Base-by-base conservation (phyloP, 1,140 invertebrate species). In the Tetraneura akinire region DNA sequence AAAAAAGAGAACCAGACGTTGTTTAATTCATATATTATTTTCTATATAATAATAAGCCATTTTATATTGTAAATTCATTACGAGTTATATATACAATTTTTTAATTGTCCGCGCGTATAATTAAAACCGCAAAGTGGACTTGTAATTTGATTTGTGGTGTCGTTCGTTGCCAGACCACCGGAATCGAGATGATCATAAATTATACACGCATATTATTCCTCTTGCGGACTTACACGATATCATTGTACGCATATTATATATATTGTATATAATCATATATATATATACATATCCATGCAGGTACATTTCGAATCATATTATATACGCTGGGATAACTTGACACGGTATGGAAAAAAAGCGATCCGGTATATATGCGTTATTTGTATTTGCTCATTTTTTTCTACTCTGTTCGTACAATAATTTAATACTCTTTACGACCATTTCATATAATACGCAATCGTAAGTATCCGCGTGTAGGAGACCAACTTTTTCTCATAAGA, bases 51-150 rank as follows among this genome's bases (percentile, higher is more conserved):
- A 37, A 78, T 57, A 55, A 55, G 29, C 49, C 23, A 42, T 76
- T 76, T 55, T 62, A 60, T 78, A 47, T 78, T 78, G 74, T 78
- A 78, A 78, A 78, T 78, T 78, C 74, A 78, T 78, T 78, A 78
- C 74, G 55, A 16, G 51, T 47, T 37, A 21, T 76, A 16, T 64
- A 18, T 42, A 62, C 74, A 26, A 78, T 62, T 47, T 78, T 78
- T 60, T 78, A 78, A 78, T 78, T 78, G 74, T 78, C 55, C 21
- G 16, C 21, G 16, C 32, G 29, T 45, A 62, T 78, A 78, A 78
- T 78, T 78, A 78, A 78, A 78, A 78, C 74, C 42, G 74, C 74
- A 78, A 8, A 78, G 55, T 60, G 55, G 74, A 78, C 74, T 60
- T 1, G 55, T 60, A 47, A 78, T 78, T 78, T 78, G 74, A 78